Percentiles rank a stretch among this genome's conserved stretches.
phyloP scores from a whole-genome alignment of 2,888 invertebrate species.

The Matsumyia berberina region DNA sequence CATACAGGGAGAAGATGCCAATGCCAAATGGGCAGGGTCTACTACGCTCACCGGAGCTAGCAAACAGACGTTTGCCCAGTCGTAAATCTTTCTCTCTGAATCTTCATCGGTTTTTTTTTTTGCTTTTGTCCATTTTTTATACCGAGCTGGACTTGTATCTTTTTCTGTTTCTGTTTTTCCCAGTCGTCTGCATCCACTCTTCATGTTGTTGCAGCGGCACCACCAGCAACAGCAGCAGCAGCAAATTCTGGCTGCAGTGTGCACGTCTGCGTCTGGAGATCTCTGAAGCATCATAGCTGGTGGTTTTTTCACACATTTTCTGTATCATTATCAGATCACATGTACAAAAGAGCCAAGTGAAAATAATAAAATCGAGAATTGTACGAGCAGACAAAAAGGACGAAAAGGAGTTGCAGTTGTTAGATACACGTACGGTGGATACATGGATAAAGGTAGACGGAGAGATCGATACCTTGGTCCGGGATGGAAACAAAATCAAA shows the following conservation, averaged over 20 bases:
- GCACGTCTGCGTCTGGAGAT: constrained; percentile 66
- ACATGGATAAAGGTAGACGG: constrained; percentile 60
- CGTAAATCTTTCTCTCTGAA: constrained; percentile 76
- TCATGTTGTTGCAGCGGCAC: constrained; percentile 66
- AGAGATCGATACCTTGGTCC: constrained; percentile 73
- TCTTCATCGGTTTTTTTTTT: constrained; percentile 68
- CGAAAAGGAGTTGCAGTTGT: constrained; percentile 67
- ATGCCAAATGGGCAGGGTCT: constrained; percentile 75
- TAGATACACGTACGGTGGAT: constrained; percentile 59
- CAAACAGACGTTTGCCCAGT: constrained; percentile 74
- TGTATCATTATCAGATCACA: constrained; percentile 77
- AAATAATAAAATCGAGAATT: constrained; percentile 73
- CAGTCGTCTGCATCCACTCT: constrained; percentile 75
- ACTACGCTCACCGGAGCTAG: constrained; percentile 68
- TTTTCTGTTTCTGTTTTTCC: constrained; percentile 68
- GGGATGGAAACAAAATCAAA: constrained; percentile 49
- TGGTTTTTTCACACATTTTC: constrained; percentile 77
- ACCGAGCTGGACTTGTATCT: constrained; percentile 71
- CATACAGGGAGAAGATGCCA: constrained; percentile 73
- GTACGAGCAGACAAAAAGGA: constrained; percentile 67
- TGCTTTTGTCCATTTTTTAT: constrained; percentile 37
- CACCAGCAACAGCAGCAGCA: constrained; percentile 66
- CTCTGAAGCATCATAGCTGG: constrained; percentile 76
- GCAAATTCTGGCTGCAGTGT: constrained; percentile 63
- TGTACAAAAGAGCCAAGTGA: constrained; percentile 77